phyloP scores from a whole-genome alignment of 2,888 invertebrate genomes.

The Ernsta delagoae region DNA sequence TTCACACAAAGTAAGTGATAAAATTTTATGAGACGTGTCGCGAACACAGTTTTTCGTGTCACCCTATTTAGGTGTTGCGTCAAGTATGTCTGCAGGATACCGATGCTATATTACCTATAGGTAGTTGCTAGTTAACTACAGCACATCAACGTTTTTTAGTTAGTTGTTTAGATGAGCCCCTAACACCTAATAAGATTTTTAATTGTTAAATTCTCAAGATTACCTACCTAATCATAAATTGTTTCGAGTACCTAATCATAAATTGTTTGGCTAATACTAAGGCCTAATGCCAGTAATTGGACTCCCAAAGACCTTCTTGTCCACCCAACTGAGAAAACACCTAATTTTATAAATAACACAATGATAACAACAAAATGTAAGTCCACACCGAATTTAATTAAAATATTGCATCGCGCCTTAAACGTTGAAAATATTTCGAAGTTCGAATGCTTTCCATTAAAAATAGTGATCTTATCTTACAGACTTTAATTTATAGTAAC shows the following conservation, averaged over 20 bases:
- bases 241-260: too few species aligned
- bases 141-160: too few species aligned
- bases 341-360: not conserved
- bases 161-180: too few species aligned
- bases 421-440: conserved; percentile 31
- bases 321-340: not conserved
- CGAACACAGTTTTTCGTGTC: conserved; percentile 64
- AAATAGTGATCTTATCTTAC: conserved; percentile 39
- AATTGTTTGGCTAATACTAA: too few species aligned
- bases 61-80: conserved; percentile 64
- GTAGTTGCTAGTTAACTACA: too few species aligned
- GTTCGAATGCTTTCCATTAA: conserved; percentile 35
- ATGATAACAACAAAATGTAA: conserved; percentile 16
- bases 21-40: conserved; percentile 49
- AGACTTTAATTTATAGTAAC: conserved; percentile 39
- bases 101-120: conserved; percentile 6
- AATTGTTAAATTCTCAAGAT: too few species aligned
- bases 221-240: too few species aligned
- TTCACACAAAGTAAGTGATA: conserved; percentile 43
- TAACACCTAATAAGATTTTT: too few species aligned
- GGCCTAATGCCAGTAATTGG: too few species aligned
- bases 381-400: conserved; percentile 30
- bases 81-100: conserved; percentile 65
- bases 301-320: too few species aligned
- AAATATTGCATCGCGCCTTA: conserved; percentile 35